phyloP scores from a whole-genome alignment of 1,140 invertebrate species.

The Heterodera schachtii region DNA sequence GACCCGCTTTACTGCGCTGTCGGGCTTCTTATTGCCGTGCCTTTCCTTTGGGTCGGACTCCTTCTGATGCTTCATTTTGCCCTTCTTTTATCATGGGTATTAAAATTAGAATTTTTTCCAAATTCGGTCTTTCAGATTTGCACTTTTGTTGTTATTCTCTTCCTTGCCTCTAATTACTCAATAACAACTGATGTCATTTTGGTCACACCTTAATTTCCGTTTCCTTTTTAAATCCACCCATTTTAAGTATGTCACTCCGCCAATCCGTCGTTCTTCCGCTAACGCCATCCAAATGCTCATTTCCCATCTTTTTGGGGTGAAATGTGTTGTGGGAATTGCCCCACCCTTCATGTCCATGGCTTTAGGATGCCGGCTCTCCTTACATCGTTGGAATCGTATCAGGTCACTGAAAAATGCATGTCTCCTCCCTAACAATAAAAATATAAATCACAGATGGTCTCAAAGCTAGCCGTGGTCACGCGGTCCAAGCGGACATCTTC shows the following conservation, averaged over 20 bases:
- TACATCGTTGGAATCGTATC: conserved; percentile 47
- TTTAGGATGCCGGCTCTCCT: conserved; percentile 52
- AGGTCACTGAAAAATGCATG: not conserved
- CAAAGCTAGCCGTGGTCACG: not conserved
- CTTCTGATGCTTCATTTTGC: not conserved
- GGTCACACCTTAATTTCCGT: not conserved
- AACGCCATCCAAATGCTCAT: conserved; percentile 81
- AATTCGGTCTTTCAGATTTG: not conserved
- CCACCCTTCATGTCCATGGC: conserved; percentile 66
- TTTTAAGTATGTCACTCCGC: conserved; percentile 66
- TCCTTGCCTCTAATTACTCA: conserved; percentile 1
- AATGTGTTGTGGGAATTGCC: no score
- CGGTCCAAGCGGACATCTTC: not conserved
- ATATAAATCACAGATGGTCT: not conserved
- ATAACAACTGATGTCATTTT: not conserved
- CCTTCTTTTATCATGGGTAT: not conserved
- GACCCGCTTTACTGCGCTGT: not conserved
- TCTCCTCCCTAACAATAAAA: not conserved
- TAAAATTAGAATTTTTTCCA: not conserved
- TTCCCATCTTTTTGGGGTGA: conserved; percentile 46
- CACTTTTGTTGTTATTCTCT: not conserved
- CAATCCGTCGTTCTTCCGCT: conserved; percentile 84
- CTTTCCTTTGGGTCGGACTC: not conserved
- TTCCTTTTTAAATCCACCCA: no score
- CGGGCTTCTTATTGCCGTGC: not conserved